Evolutionary conservation across 2,113 vertebrate species (phyloP).

Genomic region (Mellivora capensis): DNA sequence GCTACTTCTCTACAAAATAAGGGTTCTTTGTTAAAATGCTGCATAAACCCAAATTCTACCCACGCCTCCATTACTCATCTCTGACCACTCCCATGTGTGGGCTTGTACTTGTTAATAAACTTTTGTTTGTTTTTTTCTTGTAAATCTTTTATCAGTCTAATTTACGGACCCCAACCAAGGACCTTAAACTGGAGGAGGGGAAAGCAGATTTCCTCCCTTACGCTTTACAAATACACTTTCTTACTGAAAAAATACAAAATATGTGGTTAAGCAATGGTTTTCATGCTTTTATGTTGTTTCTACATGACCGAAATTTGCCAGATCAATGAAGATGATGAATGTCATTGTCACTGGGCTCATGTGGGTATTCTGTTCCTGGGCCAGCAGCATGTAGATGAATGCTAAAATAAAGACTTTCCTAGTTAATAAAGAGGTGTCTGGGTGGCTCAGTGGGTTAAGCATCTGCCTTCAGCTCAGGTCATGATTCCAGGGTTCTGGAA

Average conservation of each 20-base stretch:
- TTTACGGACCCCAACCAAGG: not conserved
- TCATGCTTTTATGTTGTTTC: not conserved
- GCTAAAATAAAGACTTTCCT: not conserved
- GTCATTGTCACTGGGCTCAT: not conserved
- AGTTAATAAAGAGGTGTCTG: no score
- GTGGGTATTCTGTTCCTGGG: not conserved
- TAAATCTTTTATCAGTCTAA: not conserved
- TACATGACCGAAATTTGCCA: not conserved
- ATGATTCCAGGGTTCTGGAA: no score
- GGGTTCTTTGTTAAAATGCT: not conserved
- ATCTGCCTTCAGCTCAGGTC: no score
- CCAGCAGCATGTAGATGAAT: not conserved
- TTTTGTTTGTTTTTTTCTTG: not conserved
- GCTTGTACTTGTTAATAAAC: not conserved
- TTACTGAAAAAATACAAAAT: not conserved
- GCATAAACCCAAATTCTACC: not conserved
- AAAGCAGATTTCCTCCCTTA: not conserved
- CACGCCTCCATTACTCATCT: not conserved
- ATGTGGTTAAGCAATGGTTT: not conserved
- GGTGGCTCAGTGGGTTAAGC: no score
- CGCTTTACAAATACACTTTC: not conserved
- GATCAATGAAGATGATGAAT: not conserved
- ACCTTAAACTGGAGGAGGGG: not conserved
- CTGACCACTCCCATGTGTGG: not conserved
- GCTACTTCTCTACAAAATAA: not conserved